Conservation (phyloP, 2,113 vertebrate species). For the Embiotoca jacksoni region DNA sequence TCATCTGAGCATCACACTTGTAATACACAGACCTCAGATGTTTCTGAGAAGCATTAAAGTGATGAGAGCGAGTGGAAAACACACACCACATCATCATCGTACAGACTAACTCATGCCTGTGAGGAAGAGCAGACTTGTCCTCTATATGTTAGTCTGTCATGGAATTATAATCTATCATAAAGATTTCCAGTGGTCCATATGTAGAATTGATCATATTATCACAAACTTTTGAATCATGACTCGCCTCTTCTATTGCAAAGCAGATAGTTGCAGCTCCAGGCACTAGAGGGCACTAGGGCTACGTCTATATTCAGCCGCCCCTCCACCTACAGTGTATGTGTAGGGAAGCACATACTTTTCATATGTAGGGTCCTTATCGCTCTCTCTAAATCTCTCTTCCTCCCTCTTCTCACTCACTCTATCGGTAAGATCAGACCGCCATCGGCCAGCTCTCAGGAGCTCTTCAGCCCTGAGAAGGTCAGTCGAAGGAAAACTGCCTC, state of each 20-base stretch:
- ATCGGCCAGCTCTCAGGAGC: constrained; percentile 63
- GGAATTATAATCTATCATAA: neutral
- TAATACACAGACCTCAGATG: constrained; percentile 34
- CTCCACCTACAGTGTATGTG: constrained; percentile 47
- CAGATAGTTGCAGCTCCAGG: constrained; percentile 28
- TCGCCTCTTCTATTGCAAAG: neutral
- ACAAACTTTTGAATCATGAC: constrained; percentile 18
- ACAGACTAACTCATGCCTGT: no score
- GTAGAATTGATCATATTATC: constrained; percentile 1
- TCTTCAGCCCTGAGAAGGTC: constrained; percentile 77
- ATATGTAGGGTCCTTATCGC: constrained; percentile 70
- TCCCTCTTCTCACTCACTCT: constrained; percentile 65
- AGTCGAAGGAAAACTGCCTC: constrained; percentile 73
- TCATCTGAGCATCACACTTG: neutral
- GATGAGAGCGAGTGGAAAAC: neutral
- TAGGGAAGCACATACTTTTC: constrained; percentile 62
- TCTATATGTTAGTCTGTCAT: no score
- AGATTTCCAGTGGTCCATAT: neutral
- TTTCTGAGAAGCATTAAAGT: constrained; percentile 38
- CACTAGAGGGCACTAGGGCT: constrained; percentile 86
- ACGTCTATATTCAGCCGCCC: constrained; percentile 35
- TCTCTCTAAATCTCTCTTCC: constrained; percentile 68
- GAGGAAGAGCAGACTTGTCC: no score
- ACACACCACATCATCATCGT: neutral
- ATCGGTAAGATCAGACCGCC: constrained; percentile 67